Evolutionary conservation across 2,888 invertebrate species (phyloP).

Genomic region (Eupeodes luniger): DNA sequence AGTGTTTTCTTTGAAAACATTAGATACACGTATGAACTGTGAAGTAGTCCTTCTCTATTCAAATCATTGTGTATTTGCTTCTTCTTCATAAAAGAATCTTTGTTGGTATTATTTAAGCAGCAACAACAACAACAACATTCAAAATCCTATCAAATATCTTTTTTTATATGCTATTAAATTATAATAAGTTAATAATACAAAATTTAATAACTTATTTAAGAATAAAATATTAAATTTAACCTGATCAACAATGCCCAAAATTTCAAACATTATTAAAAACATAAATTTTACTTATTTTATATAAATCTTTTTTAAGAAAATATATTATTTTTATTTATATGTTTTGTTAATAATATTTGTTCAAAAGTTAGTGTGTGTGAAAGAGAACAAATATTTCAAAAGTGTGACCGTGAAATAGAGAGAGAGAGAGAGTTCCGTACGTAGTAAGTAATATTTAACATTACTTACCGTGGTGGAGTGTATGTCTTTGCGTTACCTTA

Average conservation of each 20-base stretch:
- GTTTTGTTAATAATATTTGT: slow-evolving; percentile 48
- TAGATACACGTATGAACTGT: too few species aligned
- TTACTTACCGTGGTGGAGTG: slow-evolving; percentile 59
- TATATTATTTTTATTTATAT: slow-evolving; percentile 39
- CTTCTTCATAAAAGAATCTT: too few species aligned
- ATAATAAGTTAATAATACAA: background rate
- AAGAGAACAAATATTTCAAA: slow-evolving; percentile 49
- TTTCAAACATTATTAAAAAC: background rate
- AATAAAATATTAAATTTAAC: slow-evolving; percentile 2
- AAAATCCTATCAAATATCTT: background rate
- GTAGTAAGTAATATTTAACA: slow-evolving; percentile 46
- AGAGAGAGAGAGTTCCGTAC: slow-evolving; percentile 5
- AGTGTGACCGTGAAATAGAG: slow-evolving; percentile 58
- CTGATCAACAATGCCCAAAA: background rate
- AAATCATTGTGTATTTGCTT: too few species aligned
- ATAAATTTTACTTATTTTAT: background rate
- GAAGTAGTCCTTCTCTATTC: too few species aligned
- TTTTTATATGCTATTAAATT: too few species aligned
- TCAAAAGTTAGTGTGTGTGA: slow-evolving; percentile 64
- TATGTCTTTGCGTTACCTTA: slow-evolving; percentile 72
- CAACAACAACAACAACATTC: background rate
- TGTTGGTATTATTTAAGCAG: too few species aligned
- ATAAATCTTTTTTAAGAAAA: slow-evolving; percentile 22
- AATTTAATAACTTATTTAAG: too few species aligned
- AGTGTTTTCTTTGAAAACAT: too few species aligned